Base-by-base conservation (phyloP, 2,797 vertebrate genomes). In the Sebastes cheni region DNA sequence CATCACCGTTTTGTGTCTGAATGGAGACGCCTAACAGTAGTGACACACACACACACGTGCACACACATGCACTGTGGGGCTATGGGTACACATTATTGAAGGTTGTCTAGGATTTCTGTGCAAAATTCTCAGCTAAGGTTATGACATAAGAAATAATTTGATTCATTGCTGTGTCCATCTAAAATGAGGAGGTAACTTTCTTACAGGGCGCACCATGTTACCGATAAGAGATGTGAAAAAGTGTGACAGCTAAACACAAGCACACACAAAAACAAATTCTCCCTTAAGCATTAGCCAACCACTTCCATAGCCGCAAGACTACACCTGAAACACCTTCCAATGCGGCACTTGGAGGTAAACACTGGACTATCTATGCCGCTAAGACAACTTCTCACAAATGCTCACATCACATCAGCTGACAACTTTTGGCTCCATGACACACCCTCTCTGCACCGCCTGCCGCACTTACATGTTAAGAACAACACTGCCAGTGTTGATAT, bases 21-120 rank as follows among this genome's bases (percentile, higher is more conserved):
- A 8, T 12, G 60, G 50, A 61, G 65, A 77, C 76, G 30, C 72
- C 77, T 56, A 39, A 18, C n/a, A 70, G 61, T 29, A 68, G 20
- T 72, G 39, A 75, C 54, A 74, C 54, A 59, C 54, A 59, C 54
- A 59, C 16, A 32, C 56, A 39, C n/a, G 30, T 16, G 18, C 25
- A 67, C 64, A 59, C 66, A 52, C 55, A 30, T 3, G 25, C 62
- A 60, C 46, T 54, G 9, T 12, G 8, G 11, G 50, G 46, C 36
- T n/a, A 22, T 30, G 62, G 29, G 61, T 30, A 42, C 65, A 73
- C 23, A 13, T 56, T 56, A 68, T 1, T 42, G n/a, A 36, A 46
- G 25, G 8, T 62, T 54, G 52, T 61, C 20, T 39, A 12, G 46
- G 29, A 71, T 59, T 27, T 6, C 8, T 46, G 18, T 29, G 54